Evolutionary conservation across 2,888 invertebrate genomes (phyloP), one percentile per base, ranked within the genome.

Genomic region (Myopa testacea): DNA sequence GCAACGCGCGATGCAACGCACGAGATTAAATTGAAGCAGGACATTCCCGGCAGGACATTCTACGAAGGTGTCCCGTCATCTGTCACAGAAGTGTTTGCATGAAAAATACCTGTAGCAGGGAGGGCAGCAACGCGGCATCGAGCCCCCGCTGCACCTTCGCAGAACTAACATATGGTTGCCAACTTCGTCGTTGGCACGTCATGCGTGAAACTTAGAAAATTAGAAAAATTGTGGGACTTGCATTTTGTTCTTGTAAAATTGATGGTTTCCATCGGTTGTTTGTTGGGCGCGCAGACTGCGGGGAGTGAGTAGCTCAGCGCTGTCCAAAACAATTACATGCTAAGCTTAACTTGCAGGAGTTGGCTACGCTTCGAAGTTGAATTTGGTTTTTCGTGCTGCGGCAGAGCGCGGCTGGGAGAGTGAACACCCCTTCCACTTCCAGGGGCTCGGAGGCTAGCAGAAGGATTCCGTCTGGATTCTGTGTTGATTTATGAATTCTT

Each of bases 401-500:
- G 50, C 14, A 73, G n/a, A 58, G 16, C 37, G 34, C 37, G 14
- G 14, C 14, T 58, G n/a, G n/a, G 19, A 50, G n/a, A 26, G 19
- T n/a, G n/a, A n/a, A n/a, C n/a, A n/a, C n/a, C n/a, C n/a, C n/a
- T n/a, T n/a, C n/a, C n/a, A n/a, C n/a, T n/a, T n/a, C 14, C 10
- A 52, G 52, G 19, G 45, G 19, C 2, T 26, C 4, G 26, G 14
- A 67, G 34, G 19, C 37, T 26, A n/a, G 50, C 8, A 37, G 72
- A 19, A 73, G 4, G 14, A 6, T 6, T 1, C 19, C 26, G 26
- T 60, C 16, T 19, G 26, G 19, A 26, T 78, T 74, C 58, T 50
- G 71, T 79, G 78, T 77, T 81, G 81, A 82, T 81, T 81, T 81
- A 82, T 81, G 81, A 81, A 81, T 80, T 77, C 79, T 81, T 81